Base-by-base conservation (phyloP, 2,797 vertebrate genomes). In the Trachurus trachurus region DNA sequence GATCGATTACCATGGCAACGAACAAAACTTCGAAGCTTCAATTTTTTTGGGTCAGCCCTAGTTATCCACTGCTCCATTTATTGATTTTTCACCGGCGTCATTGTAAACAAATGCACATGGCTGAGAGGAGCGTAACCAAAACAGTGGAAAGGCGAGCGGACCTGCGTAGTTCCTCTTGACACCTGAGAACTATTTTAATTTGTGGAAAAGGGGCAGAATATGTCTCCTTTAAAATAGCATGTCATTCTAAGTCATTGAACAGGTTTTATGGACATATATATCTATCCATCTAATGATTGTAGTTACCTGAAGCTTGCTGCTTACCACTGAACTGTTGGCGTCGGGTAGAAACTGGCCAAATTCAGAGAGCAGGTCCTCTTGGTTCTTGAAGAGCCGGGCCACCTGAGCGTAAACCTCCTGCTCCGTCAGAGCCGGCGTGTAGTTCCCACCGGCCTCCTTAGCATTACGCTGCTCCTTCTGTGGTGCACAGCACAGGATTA, bases 391-490 rank as follows among this genome's bases (percentile, higher is more conserved):
- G 84, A 99, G 98, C 1, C 98, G 93, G 2, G 98, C 98, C 80
- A 99, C 98, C 91, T 99, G 98, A 47, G 98, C 97, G 1, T 99
- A 99, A 2, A 99, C 98, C 87, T 99, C 98, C 92, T 99, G 98
- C 87, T 99, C 98, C 0, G 98, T 99, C 79, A 99, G 83, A 0
- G 98, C 97, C 0, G 98, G 98, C 0, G 98, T 99, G 89, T 99
- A 99, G 93, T 98, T 99, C 3, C 98, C 98, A 29, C 97, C 98
- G 0, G 98, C 98, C 93, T 99, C 98, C 92, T 99, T 99, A 52
- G 98, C 98, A 15, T 99, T 99, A 15, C 98, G 97, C 91, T 99
- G 98, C 87, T 99, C 98, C 5, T 99, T 99, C 98, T 99, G 89
- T 39, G 72, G 37, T 0, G 56, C 13, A 66, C n/a, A 61, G 31